Percentiles rank a stretch among this genome's conserved stretches.
These are phyloP conservation scores for Pseudomyrmex pallidus DNA, from an alignment of 1,140 invertebrate genomes.

Conservation along the genomic window DNA sequence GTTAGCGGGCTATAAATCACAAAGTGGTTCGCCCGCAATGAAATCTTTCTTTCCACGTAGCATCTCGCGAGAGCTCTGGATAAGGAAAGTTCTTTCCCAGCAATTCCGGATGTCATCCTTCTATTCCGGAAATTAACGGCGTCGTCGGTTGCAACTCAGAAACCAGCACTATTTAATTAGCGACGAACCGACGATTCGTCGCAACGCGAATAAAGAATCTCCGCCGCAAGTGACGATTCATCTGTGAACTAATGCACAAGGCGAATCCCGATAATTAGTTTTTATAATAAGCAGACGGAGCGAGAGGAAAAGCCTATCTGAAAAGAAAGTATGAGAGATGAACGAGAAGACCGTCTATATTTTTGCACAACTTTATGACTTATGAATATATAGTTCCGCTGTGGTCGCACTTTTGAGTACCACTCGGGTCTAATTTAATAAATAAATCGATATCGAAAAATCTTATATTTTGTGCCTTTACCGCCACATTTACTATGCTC, in stretches of 20 bases:
- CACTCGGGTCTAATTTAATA: slow-evolving; percentile 18
- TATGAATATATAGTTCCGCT: slow-evolving; percentile 5
- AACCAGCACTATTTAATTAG: slow-evolving; percentile 68
- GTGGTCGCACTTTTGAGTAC: not conserved
- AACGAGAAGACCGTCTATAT: not conserved
- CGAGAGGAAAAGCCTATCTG: not conserved
- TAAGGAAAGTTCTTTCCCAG: slow-evolving; percentile 64
- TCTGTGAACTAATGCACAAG: slow-evolving; percentile 38
- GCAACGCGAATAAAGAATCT: slow-evolving; percentile 26
- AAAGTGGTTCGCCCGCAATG: slow-evolving; percentile 51
- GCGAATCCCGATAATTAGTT: slow-evolving; percentile 64
- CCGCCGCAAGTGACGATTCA: slow-evolving; percentile 3
- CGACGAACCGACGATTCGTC: slow-evolving; percentile 18
- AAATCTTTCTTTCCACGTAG: slow-evolving; percentile 62
- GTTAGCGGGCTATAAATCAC: slow-evolving; percentile 70
- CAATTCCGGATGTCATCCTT: slow-evolving; percentile 40
- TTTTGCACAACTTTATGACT: slow-evolving; percentile 19
- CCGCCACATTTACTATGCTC: slow-evolving; percentile 12
- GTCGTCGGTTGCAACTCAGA: not conserved
- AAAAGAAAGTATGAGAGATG: not conserved
- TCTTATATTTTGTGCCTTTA: not conserved
- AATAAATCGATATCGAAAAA: not conserved
- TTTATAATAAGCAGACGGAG: slow-evolving; percentile 35
- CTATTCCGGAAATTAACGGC: slow-evolving; percentile 60
- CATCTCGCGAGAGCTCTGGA: not conserved